Conservation (phyloP, 2,113 vertebrate species). For the Hyaena hyaena region DNA sequence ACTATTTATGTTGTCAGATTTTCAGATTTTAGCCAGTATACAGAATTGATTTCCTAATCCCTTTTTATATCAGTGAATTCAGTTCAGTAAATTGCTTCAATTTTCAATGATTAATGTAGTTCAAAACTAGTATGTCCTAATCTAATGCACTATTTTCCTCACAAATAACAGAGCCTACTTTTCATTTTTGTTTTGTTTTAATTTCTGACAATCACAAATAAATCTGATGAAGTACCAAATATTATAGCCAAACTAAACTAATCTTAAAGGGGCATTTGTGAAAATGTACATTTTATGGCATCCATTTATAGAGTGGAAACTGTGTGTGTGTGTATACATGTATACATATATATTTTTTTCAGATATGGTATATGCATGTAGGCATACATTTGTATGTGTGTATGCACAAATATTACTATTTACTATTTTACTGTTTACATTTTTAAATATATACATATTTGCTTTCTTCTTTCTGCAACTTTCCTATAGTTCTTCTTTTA, state of each 20-base stretch:
- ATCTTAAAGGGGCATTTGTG: not conserved
- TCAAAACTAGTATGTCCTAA: not conserved
- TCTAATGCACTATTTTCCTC: not conserved
- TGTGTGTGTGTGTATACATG: not conserved
- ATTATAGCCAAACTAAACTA: not conserved
- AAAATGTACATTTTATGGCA: not conserved
- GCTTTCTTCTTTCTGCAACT: not conserved
- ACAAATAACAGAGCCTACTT: not conserved
- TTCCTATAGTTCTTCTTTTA: not conserved
- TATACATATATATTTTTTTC: not conserved
- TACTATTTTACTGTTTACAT: not conserved
- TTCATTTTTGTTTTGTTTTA: not conserved
- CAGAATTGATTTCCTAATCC: not conserved
- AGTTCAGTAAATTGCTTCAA: not conserved
- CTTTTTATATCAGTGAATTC: not conserved
- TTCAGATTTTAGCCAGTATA: not conserved
- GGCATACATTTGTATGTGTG: not conserved
- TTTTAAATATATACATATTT: not conserved
- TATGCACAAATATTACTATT: not conserved
- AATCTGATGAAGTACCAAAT: slow-evolving; percentile 8
- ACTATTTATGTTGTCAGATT: not conserved
- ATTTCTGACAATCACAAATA: not conserved
- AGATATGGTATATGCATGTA: not conserved
- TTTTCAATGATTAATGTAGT: not conserved
- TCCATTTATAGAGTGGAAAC: not conserved